A percentile compares a stretch with the other conserved stretches of the same genome.
Evolutionary conservation across 2,797 vertebrate species (phyloP).

Genomic region (Oreochromis mossambicus): DNA sequence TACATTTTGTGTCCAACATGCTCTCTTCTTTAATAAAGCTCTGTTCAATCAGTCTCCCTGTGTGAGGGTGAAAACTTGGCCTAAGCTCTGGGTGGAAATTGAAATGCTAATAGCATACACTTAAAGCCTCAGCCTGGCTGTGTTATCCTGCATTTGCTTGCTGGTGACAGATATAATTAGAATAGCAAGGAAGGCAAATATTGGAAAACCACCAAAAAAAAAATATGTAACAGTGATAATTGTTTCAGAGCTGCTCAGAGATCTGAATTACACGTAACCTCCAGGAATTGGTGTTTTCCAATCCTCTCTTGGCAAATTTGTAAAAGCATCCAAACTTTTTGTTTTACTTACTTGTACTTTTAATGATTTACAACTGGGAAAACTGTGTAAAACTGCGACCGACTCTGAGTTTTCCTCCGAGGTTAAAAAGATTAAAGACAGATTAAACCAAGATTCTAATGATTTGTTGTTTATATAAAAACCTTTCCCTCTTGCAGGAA

Average conservation of each 20-base stretch:
- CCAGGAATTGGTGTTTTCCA: constrained; percentile 3
- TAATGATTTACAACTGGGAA: background rate
- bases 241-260: constrained; percentile 3
- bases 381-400: background rate
- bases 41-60: background rate
- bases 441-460: constrained; percentile 20
- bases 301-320: background rate
- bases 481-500: background rate
- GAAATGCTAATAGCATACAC: constrained; percentile 33
- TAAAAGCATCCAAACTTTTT: background rate
- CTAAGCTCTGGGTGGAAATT: constrained; percentile 11
- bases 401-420: background rate
- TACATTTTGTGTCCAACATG: background rate
- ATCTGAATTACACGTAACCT: constrained; percentile 23
- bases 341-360: background rate
- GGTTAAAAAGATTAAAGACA: constrained; percentile 1
- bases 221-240: constrained; percentile 3
- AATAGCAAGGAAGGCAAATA: constrained; percentile 47
- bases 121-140: background rate
- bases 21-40: background rate
- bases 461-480: constrained; percentile 52
- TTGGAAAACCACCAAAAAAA: constrained; percentile 21
- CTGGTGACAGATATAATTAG: constrained; percentile 55
- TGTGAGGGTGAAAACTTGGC: constrained; percentile 16
- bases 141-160: constrained; percentile 37